Percentiles rank a stretch among this genome's conserved stretches.
phyloP scores from a whole-genome alignment of 1,140 invertebrate genomes.

The Drosophila elegans region DNA sequence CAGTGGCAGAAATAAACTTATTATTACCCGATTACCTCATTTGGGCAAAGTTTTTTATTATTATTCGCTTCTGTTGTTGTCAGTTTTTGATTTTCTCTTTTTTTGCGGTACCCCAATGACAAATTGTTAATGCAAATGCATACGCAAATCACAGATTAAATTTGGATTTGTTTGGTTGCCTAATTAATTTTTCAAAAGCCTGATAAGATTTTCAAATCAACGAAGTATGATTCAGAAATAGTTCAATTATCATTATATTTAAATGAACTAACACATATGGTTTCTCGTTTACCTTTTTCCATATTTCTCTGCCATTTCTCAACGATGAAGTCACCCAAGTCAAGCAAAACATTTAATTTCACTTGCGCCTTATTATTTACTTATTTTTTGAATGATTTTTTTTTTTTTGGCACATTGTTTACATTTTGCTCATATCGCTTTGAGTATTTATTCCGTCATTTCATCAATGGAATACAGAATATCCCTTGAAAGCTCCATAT shows the following conservation, averaged over 20 bases:
- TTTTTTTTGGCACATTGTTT: slow-evolving; percentile 33
- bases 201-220: slow-evolving; percentile 13
- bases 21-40: slow-evolving; percentile 85
- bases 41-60: slow-evolving; percentile 69
- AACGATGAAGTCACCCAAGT: slow-evolving; percentile 44
- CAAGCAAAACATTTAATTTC: slow-evolving; percentile 21
- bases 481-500: background rate
- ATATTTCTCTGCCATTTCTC: slow-evolving; percentile 21
- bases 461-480: slow-evolving; percentile 17
- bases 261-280: slow-evolving; percentile 26
- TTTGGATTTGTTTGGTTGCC: slow-evolving; percentile 33
- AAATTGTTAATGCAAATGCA: slow-evolving; percentile 65
- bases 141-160: slow-evolving; percentile 17
- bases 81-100: slow-evolving; percentile 25
- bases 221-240: slow-evolving; percentile 24
- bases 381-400: slow-evolving; percentile 37
- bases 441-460: slow-evolving; percentile 6
- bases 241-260: slow-evolving; percentile 26
- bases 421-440: slow-evolving; percentile 17
- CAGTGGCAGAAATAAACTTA: slow-evolving; percentile 72
- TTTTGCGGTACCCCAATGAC: slow-evolving; percentile 47
- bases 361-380: slow-evolving; percentile 43
- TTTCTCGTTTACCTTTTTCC: slow-evolving; percentile 19
- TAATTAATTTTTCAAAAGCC: slow-evolving; percentile 8
- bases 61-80: slow-evolving; percentile 51